phyloP scores from a whole-genome alignment of 2,113 vertebrate genomes.

The Ophthalmolycus amberensis region DNA sequence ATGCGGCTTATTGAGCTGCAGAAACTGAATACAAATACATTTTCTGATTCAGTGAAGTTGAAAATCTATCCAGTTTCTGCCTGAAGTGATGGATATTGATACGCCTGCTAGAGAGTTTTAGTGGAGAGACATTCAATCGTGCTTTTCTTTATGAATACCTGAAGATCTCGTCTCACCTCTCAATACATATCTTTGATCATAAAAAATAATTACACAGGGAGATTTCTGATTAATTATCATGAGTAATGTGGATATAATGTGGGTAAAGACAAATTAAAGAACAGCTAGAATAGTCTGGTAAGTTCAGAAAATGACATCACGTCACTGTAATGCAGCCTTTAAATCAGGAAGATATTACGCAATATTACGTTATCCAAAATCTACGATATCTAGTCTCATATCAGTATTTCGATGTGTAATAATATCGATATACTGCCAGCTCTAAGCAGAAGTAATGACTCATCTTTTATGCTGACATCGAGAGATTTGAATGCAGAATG shows the following conservation, averaged over 20 bases:
- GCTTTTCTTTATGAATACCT: not conserved
- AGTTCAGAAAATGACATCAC: too few relatives aligned
- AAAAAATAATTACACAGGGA: too few relatives aligned
- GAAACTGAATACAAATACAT: constrained; percentile 57
- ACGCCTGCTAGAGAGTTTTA: constrained; percentile 11
- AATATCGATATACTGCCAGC: too few relatives aligned
- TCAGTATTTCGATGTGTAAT: too few relatives aligned
- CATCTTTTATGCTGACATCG: not conserved
- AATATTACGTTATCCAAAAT: too few relatives aligned
- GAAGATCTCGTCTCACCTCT: constrained; percentile 6
- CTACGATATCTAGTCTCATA: too few relatives aligned
- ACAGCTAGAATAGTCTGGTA: too few relatives aligned
- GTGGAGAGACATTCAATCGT: constrained; percentile 20
- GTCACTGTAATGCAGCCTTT: too few relatives aligned
- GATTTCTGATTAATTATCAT: too few relatives aligned
- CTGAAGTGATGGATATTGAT: constrained; percentile 48
- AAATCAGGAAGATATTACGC: too few relatives aligned
- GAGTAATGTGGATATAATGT: not conserved
- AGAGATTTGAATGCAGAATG: not conserved
- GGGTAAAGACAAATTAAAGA: too few relatives aligned
- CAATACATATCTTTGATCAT: constrained; percentile 5
- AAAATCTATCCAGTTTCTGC: constrained; percentile 49
- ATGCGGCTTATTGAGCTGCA: constrained; percentile 40
- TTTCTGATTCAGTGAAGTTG: constrained; percentile 60
- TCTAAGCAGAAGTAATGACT: not conserved